A percentile compares a stretch with the other conserved stretches of the same genome.
These are phyloP conservation scores for Siderastrea siderea DNA, from an alignment of 92 coral and sea anemone species.

Conservation along the genomic window DNA sequence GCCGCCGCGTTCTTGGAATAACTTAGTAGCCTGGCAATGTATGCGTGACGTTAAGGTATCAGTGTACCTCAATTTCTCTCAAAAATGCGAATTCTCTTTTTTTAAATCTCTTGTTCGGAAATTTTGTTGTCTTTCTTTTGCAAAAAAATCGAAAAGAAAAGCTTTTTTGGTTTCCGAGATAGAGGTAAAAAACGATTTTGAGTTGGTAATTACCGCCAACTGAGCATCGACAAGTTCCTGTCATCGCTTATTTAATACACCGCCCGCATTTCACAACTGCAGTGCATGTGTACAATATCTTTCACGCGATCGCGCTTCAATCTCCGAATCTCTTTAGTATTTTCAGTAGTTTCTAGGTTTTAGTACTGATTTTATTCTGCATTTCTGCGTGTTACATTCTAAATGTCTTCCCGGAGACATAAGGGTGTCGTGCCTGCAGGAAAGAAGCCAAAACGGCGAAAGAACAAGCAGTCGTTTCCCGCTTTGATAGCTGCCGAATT, in stretches of 20 bases:
- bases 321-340: background rate
- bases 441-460: background rate
- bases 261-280: background rate
- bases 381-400: background rate
- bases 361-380: background rate
- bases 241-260: background rate
- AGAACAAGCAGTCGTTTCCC: background rate
- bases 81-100: background rate
- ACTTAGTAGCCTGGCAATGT: no score
- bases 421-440: background rate
- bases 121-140: background rate
- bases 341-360: background rate
- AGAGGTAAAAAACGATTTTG: background rate
- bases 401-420: background rate
- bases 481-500: background rate
- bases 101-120: background rate
- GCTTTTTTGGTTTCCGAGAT: background rate
- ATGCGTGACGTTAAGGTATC: background rate
- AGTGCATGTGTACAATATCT: background rate
- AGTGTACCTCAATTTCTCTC: background rate
- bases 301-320: background rate
- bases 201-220: background rate
- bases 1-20: no score
- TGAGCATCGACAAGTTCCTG: background rate
- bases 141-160: background rate